Conservation (phyloP, 2,113 vertebrate species). For the Galbula dea region DNA sequence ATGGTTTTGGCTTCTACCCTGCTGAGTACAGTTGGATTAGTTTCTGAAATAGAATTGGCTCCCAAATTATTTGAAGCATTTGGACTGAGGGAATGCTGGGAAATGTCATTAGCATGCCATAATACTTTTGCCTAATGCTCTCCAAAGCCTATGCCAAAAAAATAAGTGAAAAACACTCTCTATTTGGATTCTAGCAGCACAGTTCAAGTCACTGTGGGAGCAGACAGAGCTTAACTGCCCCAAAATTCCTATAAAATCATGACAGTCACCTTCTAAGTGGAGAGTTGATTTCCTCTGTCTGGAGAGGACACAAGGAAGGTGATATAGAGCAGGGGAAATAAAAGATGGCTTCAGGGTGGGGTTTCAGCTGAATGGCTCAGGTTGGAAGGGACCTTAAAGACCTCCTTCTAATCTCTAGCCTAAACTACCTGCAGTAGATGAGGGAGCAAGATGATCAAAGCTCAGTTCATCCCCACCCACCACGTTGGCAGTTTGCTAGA, state of each 20-base stretch:
- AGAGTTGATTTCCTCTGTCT: neutral
- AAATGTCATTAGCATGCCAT: conserved; percentile 59
- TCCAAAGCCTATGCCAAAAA: conserved; percentile 30
- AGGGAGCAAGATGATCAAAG: neutral
- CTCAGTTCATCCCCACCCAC: neutral
- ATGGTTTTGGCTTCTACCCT: conserved; percentile 18
- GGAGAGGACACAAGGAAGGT: neutral
- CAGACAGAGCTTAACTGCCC: neutral
- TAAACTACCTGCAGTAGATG: neutral
- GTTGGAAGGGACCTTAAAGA: too few species aligned
- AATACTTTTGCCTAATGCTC: conserved; percentile 60
- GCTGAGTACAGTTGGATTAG: conserved; percentile 60
- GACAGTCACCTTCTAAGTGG: neutral
- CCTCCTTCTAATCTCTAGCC: too few species aligned
- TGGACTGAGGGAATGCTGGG: conserved; percentile 17
- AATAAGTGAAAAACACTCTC: conserved; percentile 16
- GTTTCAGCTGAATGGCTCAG: neutral
- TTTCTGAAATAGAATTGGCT: conserved; percentile 63
- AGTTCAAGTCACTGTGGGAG: neutral
- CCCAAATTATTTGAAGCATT: conserved; percentile 64
- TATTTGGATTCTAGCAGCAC: conserved; percentile 3
- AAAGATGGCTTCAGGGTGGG: neutral
- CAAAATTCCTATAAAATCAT: neutral
- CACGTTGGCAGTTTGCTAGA: neutral
- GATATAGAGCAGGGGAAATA: neutral